A percentile compares a stretch with the other conserved stretches of the same genome.
Conservation (phyloP, 1,140 invertebrate genomes). For the Bradysia coprophila region DNA sequence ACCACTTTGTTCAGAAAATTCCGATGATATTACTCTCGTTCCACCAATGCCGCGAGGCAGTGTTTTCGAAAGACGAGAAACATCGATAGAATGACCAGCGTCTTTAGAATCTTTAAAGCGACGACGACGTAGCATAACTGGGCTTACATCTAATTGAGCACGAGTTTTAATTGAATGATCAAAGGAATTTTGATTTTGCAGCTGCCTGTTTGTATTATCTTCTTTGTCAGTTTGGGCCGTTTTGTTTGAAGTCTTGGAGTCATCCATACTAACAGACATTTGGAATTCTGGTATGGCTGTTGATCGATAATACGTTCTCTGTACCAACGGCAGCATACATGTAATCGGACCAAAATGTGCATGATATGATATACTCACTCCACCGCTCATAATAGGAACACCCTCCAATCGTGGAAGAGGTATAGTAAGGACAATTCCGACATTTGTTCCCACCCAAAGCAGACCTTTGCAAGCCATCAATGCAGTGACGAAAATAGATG, state of each 20-base stretch:
- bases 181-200: conserved; percentile 40
- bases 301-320: conserved; percentile 31
- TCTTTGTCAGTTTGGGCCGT: conserved; percentile 17
- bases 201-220: conserved; percentile 26
- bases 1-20: conserved; percentile 37
- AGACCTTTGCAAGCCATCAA: conserved; percentile 76
- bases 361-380: conserved; percentile 82
- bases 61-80: conserved; percentile 53
- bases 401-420: conserved; percentile 83
- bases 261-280: not conserved
- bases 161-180: conserved; percentile 35
- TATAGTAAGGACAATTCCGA: conserved; percentile 78
- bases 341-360: conserved; percentile 81
- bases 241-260: conserved; percentile 22
- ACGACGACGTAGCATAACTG: conserved; percentile 44
- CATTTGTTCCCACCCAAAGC: conserved; percentile 91
- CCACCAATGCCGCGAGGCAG: conserved; percentile 45
- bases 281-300: conserved; percentile 9
- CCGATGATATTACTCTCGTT: conserved; percentile 32
- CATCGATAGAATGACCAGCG: too few relatives aligned
- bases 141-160: conserved; percentile 40
- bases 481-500: conserved; percentile 56
- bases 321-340: conserved; percentile 62
- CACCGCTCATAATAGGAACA: conserved; percentile 78
- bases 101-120: conserved; percentile 49